These are phyloP conservation scores for Phorcus lineatus DNA, from an alignment of 2,888 invertebrate species.

Conservation along the genomic window DNA sequence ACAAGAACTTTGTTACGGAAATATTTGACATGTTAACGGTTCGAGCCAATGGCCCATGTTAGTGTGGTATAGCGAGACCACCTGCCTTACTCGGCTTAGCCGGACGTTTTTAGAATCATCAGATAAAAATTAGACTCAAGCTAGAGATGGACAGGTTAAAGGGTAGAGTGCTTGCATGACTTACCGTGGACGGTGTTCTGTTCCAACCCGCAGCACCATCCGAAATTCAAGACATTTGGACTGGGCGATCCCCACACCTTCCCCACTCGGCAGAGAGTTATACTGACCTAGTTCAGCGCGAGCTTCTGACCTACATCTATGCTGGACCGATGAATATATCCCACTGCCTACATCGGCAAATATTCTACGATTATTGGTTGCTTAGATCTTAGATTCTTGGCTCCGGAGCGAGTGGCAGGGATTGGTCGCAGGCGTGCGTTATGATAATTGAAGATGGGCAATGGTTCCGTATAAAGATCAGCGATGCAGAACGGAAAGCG, in stretches of 20 bases:
- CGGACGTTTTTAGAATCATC: too few species aligned
- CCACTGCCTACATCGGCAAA: conserved; percentile 21
- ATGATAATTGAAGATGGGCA: conserved; percentile 15
- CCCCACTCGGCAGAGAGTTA: conserved; percentile 35
- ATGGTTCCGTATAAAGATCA: background rate
- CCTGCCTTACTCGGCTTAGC: too few species aligned
- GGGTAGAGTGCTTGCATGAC: background rate
- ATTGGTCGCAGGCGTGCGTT: conserved; percentile 17
- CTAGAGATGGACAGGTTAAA: too few species aligned
- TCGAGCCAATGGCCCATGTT: too few species aligned
- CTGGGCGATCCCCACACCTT: conserved; percentile 35
- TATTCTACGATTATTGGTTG: conserved; percentile 21
- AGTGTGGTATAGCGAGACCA: too few species aligned
- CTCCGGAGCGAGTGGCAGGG: background rate
- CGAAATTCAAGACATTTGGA: conserved; percentile 23
- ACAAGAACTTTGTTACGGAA: too few species aligned
- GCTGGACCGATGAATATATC: conserved; percentile 16
- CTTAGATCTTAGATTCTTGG: conserved; percentile 1
- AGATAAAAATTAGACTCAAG: too few species aligned
- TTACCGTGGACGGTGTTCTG: conserved; percentile 37
- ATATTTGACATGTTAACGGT: too few species aligned
- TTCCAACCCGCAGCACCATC: conserved; percentile 8
- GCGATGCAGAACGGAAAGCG: too few species aligned
- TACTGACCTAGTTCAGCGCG: conserved; percentile 29
- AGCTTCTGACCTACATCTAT: conserved; percentile 5